Evolutionary conservation across 1,140 invertebrate species (phyloP).

Genomic region (Bombus impatiens): DNA sequence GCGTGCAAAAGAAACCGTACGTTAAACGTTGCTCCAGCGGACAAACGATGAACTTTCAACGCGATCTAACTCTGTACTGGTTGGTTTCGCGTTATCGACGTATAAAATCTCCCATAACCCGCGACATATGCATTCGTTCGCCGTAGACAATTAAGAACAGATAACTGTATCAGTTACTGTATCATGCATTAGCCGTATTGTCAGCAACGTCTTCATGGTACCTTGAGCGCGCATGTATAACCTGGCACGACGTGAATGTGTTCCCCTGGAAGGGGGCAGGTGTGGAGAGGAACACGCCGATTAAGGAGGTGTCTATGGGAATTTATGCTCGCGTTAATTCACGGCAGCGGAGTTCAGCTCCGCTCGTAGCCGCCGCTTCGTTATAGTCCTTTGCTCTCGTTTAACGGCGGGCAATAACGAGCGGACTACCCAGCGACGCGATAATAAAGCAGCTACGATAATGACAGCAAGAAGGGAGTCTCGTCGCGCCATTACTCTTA

Average conservation of each 20-base stretch:
- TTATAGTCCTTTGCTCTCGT: slow-evolving; percentile 68
- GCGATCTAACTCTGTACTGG: neutral
- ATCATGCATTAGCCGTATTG: slow-evolving; percentile 57
- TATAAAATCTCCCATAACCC: slow-evolving; percentile 41
- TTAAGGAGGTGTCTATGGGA: slow-evolving; percentile 71
- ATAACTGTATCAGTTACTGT: slow-evolving; percentile 68
- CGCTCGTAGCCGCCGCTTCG: slow-evolving; percentile 29
- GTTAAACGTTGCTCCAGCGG: neutral
- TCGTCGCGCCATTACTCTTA: slow-evolving; percentile 64
- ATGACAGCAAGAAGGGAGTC: slow-evolving; percentile 62
- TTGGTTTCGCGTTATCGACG: slow-evolving; percentile 48
- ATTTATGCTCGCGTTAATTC: slow-evolving; percentile 70
- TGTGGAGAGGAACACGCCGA: slow-evolving; percentile 62
- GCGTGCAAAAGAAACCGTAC: neutral
- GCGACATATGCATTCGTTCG: slow-evolving; percentile 47
- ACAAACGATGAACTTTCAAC: slow-evolving; percentile 28
- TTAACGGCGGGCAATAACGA: slow-evolving; percentile 65
- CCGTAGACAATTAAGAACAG: slow-evolving; percentile 58
- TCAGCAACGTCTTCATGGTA: slow-evolving; percentile 54
- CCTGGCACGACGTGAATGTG: slow-evolving; percentile 1
- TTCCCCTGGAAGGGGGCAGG: neutral
- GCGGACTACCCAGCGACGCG: slow-evolving; percentile 49
- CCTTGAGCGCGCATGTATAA: slow-evolving; percentile 45
- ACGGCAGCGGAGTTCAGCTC: slow-evolving; percentile 49
- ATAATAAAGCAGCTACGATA: slow-evolving; percentile 66